Evolutionary conservation across 2,888 invertebrate genomes (phyloP).

Genomic region (Drosophila limbata): DNA sequence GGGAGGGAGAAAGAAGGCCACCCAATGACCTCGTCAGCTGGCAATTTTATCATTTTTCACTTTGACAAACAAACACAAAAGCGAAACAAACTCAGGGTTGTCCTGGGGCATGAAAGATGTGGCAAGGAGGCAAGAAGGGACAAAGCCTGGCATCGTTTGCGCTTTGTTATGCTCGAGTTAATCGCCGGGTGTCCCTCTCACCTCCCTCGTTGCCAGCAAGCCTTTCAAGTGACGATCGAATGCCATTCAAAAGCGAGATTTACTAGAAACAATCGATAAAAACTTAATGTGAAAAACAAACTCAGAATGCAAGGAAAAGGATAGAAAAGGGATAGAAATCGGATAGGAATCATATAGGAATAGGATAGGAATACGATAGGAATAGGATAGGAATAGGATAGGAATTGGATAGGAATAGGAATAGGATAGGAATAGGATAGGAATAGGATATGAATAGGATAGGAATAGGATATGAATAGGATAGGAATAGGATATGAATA

Average conservation of each 20-base stretch:
- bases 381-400: conserved; percentile 3
- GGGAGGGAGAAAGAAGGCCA: neutral
- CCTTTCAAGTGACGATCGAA: conserved; percentile 45
- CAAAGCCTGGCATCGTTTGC: neutral
- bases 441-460: neutral
- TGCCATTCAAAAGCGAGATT: conserved; percentile 54
- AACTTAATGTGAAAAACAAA: conserved; percentile 60
- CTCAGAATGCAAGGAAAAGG: neutral
- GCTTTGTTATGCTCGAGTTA: conserved; percentile 59
- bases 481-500: neutral
- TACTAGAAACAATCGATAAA: conserved; percentile 57
- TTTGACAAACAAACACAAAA: conserved; percentile 70
- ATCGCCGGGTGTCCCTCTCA: conserved; percentile 29
- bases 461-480: neutral
- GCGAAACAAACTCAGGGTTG: conserved; percentile 22
- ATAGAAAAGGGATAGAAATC: neutral
- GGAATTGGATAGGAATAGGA: neutral
- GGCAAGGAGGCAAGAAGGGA: neutral
- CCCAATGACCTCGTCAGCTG: conserved; percentile 48
- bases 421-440: neutral
- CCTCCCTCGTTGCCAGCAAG: neutral
- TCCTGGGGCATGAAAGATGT: neutral
- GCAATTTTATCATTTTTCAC: conserved; percentile 73
- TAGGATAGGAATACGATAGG: conserved; percentile 4
- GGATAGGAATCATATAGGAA: neutral